Evolutionary conservation across 2,797 vertebrate genomes (phyloP).

Genomic region (Chrosomus eos): DNA sequence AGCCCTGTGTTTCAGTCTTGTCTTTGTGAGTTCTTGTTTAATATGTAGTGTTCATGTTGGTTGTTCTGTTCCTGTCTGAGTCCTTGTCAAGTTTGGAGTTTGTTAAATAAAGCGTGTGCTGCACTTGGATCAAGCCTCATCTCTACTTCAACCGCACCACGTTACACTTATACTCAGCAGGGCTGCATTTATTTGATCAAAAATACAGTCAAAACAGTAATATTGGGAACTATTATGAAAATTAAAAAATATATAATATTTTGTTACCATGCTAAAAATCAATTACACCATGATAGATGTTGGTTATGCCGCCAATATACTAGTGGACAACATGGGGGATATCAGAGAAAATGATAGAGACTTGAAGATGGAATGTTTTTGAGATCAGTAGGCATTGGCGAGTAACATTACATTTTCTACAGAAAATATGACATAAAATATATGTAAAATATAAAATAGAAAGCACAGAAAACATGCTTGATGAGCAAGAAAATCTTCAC

Average conservation of each 20-base stretch:
- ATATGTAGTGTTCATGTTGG: too few species aligned
- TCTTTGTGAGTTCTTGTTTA: too few species aligned
- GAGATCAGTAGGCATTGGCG: neutral
- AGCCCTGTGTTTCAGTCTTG: too few species aligned
- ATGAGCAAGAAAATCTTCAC: neutral
- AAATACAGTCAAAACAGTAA: neutral
- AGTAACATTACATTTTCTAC: neutral
- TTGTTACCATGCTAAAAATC: neutral
- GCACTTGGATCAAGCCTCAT: too few species aligned
- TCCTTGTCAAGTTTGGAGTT: too few species aligned
- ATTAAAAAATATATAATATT: too few species aligned
- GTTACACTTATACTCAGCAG: too few species aligned
- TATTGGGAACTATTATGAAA: neutral
- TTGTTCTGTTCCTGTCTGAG: too few species aligned
- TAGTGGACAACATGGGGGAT: neutral
- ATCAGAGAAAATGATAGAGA: neutral
- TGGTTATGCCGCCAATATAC: neutral
- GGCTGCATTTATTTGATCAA: neutral
- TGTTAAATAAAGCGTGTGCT: too few species aligned
- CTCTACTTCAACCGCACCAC: too few species aligned
- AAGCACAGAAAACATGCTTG: conserved; percentile 18
- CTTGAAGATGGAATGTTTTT: neutral
- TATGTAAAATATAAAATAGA: neutral
- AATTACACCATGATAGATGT: neutral
- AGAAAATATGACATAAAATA: neutral